Percentiles rank a stretch among this genome's conserved stretches.
Conservation (phyloP, 1,140 invertebrate species). For the Psilanteris sp. region DNA sequence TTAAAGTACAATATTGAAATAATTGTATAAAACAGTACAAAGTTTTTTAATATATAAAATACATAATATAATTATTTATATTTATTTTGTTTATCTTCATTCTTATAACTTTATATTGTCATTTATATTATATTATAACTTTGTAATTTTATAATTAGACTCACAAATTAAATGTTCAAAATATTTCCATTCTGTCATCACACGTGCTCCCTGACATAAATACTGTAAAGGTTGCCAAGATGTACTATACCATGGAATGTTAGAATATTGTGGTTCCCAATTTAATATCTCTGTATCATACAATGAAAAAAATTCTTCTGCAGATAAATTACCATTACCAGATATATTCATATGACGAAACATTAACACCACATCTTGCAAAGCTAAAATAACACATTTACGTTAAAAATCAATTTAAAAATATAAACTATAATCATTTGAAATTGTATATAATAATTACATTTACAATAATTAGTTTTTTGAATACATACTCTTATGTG, state of each 20-base stretch:
- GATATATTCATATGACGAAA: conserved; percentile 89
- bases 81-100: too few relatives aligned
- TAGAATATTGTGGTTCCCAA: conserved; percentile 86
- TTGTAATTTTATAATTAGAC: too few relatives aligned
- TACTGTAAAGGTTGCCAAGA: conserved; percentile 83
- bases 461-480: background rate
- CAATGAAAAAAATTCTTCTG: conserved; percentile 88
- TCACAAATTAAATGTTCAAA: conserved; percentile 88
- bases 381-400: conserved; percentile 79
- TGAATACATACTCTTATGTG: conserved; percentile 83
- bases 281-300: conserved; percentile 87
- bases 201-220: conserved; percentile 82
- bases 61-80: too few relatives aligned
- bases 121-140: too few relatives aligned
- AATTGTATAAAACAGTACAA: too few relatives aligned
- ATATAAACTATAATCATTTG: background rate
- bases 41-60: too few relatives aligned
- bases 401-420: conserved; percentile 15
- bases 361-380: conserved; percentile 88
- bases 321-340: conserved; percentile 83
- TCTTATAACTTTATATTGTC: too few relatives aligned
- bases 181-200: conserved; percentile 85
- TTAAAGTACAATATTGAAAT: conserved; percentile 1
- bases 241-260: conserved; percentile 86
- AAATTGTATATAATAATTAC: too few relatives aligned